These are phyloP conservation scores for Lycodopsis pacificus DNA, from an alignment of 2,797 vertebrate genomes.

Conservation along the genomic window DNA sequence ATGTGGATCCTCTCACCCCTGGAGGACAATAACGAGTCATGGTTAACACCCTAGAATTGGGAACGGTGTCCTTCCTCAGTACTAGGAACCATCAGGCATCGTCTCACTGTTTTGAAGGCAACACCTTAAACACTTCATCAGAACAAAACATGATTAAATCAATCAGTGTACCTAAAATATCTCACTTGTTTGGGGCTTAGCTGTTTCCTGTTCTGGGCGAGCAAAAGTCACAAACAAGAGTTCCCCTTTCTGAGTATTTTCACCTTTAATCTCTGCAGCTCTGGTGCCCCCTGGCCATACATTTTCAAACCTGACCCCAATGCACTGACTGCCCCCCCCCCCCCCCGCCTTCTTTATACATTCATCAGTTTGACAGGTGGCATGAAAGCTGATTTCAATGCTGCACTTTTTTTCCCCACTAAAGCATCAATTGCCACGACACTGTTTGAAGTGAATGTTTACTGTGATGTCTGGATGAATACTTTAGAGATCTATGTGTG, in stretches of 20 bases:
- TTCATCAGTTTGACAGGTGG: conserved; percentile 61
- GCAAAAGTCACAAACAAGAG: conserved; percentile 34
- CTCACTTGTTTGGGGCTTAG: neutral
- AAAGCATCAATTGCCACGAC: neutral
- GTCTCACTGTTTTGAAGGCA: neutral
- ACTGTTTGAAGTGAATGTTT: conserved; percentile 8
- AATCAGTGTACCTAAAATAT: neutral
- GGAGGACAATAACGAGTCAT: conserved; percentile 47
- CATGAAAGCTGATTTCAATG: conserved; percentile 24
- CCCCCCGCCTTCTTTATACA: neutral
- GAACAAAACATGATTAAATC: neutral
- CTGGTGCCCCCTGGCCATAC: conserved; percentile 39
- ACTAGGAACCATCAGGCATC: neutral
- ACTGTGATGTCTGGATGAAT: neutral
- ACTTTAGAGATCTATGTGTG: neutral
- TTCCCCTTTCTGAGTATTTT: conserved; percentile 31
- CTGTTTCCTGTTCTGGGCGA: neutral
- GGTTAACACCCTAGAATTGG: conserved; percentile 47
- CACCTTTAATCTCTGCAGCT: conserved; percentile 29
- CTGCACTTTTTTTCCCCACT: neutral
- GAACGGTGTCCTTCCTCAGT: conserved; percentile 24
- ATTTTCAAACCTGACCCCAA: conserved; percentile 45
- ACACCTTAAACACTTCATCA: conserved; percentile 5
- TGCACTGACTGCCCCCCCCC: conserved; percentile 26
- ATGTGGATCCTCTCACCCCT: conserved; percentile 64